These are phyloP conservation scores for Rousettus madagascariensis DNA, from an alignment of 2,797 vertebrate species.

Conservation along the genomic window DNA sequence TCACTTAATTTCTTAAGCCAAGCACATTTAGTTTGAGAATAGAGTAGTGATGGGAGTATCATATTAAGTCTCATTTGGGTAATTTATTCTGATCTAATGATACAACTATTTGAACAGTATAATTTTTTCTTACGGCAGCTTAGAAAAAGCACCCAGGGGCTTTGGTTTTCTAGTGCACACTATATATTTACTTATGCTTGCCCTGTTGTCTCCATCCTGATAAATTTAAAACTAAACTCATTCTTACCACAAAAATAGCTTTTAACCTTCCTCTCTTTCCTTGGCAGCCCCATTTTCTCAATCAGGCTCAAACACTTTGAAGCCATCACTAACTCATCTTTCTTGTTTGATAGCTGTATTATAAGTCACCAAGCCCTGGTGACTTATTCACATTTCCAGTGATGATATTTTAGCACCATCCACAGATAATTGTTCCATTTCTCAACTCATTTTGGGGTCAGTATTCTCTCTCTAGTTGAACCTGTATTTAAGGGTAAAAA, in stretches of 20 bases:
- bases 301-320: not conserved
- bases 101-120: not conserved
- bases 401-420: not conserved
- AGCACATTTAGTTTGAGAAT: not conserved
- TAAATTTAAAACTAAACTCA: not conserved
- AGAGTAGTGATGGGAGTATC: not conserved
- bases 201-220: not conserved
- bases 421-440: not conserved
- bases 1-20: constrained; percentile 8
- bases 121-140: not conserved
- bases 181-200: not conserved
- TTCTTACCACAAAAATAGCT: not conserved
- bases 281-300: not conserved
- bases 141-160: not conserved
- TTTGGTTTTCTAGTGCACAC: not conserved
- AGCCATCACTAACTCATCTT: not conserved
- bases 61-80: not conserved
- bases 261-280: not conserved
- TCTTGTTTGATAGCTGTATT: not conserved
- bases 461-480: not conserved
- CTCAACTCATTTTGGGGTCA: not conserved
- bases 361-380: not conserved
- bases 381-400: not conserved
- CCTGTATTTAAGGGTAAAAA: not conserved
- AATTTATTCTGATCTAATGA: constrained; percentile 1